phyloP scores from a whole-genome alignment of 2,113 vertebrate genomes.

The Coryphaenoides rupestris region DNA sequence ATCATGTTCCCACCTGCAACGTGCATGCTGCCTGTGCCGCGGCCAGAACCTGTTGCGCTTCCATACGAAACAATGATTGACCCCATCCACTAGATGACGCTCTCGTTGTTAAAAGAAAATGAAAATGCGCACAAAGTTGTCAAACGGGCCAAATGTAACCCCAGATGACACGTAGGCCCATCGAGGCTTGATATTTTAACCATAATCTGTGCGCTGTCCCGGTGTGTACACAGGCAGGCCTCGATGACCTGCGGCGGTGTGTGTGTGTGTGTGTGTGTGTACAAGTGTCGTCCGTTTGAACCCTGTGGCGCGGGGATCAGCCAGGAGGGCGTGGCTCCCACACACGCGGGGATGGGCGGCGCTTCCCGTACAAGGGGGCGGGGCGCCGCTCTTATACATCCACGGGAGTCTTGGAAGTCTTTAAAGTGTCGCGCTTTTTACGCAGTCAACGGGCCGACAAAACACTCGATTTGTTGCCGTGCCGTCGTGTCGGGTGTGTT shows the following conservation, averaged over 20 bases:
- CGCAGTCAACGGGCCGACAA: too few relatives aligned
- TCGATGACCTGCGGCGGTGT: too few relatives aligned
- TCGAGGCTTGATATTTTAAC: too few relatives aligned
- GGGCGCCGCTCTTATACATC: slow-evolving; percentile 53
- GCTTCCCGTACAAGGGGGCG: slow-evolving; percentile 27
- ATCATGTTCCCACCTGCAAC: too few relatives aligned
- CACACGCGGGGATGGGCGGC: slow-evolving; percentile 60
- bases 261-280: too few relatives aligned
- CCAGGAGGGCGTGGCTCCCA: too few relatives aligned
- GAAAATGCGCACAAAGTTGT: slow-evolving; percentile 19
- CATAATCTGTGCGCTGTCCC: neutral
- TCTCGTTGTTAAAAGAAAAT: slow-evolving; percentile 60
- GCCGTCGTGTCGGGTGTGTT: slow-evolving; percentile 17
- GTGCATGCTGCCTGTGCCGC: too few relatives aligned
- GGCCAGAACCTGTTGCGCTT: too few relatives aligned
- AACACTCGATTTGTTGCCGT: slow-evolving; percentile 44
- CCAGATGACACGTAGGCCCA: neutral
- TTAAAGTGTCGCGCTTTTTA: slow-evolving; percentile 23
- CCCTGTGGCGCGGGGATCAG: too few relatives aligned
- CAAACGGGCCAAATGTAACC: too few relatives aligned
- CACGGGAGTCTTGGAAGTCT: slow-evolving; percentile 38
- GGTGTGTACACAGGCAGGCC: too few relatives aligned
- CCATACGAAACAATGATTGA: neutral
- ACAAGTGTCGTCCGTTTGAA: too few relatives aligned
- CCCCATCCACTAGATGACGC: slow-evolving; percentile 72